Percentiles rank a stretch among this genome's conserved stretches.
These are phyloP conservation scores for Bucco capensis DNA, from an alignment of 2,113 vertebrate species.

Conservation along the genomic window DNA sequence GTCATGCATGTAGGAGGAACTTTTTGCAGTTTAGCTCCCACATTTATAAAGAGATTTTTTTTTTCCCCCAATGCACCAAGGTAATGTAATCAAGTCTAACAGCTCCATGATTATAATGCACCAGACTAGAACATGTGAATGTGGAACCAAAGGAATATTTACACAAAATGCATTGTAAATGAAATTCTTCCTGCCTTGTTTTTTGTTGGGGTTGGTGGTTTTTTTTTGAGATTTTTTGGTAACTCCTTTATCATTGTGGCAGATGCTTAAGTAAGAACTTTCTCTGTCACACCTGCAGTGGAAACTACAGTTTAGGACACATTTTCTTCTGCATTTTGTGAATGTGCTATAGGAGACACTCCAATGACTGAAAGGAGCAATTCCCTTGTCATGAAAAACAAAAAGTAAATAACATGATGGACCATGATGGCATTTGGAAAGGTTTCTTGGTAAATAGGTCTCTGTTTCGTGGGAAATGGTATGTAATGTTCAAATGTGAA, in stretches of 20 bases:
- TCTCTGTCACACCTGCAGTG: not conserved
- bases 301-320: not conserved
- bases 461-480: not conserved
- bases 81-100: constrained; percentile 31
- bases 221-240: not conserved
- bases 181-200: not conserved
- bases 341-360: not conserved
- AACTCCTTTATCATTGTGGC: not conserved
- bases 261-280: not conserved
- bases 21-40: not conserved
- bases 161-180: not conserved
- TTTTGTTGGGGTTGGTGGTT: not conserved
- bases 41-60: not conserved
- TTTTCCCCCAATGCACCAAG: not conserved
- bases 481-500: not conserved
- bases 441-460: not conserved
- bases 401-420: not conserved
- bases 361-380: not conserved
- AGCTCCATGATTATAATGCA: constrained; percentile 3
- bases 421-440: not conserved
- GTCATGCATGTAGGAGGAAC: not conserved
- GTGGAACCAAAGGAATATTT: not conserved
- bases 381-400: not conserved
- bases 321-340: not conserved
- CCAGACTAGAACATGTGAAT: not conserved